Percentiles rank a stretch among this genome's conserved stretches.
Evolutionary conservation across 2,113 vertebrate genomes (phyloP).

Genomic region (Plecotus auritus): DNA sequence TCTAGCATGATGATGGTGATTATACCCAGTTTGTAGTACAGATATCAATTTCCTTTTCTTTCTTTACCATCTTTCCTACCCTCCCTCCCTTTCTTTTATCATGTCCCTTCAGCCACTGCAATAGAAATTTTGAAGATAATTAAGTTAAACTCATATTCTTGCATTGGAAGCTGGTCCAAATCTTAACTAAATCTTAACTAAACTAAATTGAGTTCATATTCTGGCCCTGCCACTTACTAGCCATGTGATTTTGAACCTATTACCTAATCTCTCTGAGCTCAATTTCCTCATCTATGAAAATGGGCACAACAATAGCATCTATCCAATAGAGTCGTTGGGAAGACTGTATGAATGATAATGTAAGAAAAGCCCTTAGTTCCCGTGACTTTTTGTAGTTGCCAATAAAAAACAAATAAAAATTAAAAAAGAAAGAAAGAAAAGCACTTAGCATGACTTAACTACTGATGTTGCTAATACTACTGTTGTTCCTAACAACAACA

Average conservation of each 20-base stretch:
- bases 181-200: not conserved
- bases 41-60: not conserved
- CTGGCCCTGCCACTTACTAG: not conserved
- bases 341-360: not conserved
- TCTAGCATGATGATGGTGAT: not conserved
- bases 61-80: not conserved
- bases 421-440: not conserved
- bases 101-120: not conserved
- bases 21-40: not conserved
- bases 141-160: constrained; percentile 24
- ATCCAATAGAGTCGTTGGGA: not conserved
- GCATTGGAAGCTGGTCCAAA: not conserved
- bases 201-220: not conserved
- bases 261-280: constrained; percentile 23
- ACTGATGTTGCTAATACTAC: not conserved
- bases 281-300: constrained; percentile 34
- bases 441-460: constrained; percentile 8
- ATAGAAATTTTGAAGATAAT: constrained; percentile 14
- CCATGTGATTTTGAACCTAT: not conserved
- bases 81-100: not conserved
- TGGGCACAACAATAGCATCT: not conserved
- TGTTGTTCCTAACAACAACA: not conserved
- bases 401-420: not conserved
- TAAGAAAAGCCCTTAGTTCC: not conserved
- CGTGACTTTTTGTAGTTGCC: not conserved